These are phyloP conservation scores for Spinus olivaceus DNA, from an alignment of 2,797 vertebrate species.

Conservation along the genomic window DNA sequence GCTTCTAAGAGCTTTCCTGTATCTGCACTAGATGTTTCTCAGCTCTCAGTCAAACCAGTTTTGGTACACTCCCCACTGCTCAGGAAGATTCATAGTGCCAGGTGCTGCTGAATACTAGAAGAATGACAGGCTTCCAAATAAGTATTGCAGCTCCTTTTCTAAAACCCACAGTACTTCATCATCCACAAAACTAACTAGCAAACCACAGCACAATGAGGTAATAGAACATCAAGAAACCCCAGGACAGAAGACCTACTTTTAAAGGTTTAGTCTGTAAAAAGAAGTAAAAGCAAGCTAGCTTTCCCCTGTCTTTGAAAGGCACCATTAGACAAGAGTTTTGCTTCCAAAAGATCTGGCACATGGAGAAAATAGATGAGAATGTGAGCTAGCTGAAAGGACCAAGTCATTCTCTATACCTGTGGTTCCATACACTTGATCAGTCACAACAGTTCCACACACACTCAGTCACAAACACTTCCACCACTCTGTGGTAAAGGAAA, in stretches of 20 bases:
- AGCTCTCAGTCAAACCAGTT: neutral
- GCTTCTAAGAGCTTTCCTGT: neutral
- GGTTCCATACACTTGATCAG: neutral
- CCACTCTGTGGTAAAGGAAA: neutral
- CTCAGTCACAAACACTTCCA: neutral
- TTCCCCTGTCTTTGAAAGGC: neutral
- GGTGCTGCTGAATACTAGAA: neutral
- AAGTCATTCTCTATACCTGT: neutral
- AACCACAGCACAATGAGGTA: neutral
- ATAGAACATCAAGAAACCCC: neutral
- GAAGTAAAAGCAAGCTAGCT: neutral
- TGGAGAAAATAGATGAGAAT: neutral
- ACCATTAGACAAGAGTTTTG: neutral
- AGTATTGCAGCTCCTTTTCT: neutral
- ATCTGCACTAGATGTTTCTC: neutral
- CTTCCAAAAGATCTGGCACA: neutral
- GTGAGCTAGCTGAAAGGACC: neutral
- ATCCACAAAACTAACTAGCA: neutral
- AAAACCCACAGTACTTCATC: neutral
- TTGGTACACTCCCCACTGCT: neutral
- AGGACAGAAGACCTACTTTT: neutral
- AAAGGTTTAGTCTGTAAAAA: neutral
- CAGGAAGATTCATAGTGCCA: neutral
- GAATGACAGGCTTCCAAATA: neutral
- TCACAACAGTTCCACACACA: neutral